Conservation (phyloP, 1,140 invertebrate genomes). For the Streblospio benedicti region DNA sequence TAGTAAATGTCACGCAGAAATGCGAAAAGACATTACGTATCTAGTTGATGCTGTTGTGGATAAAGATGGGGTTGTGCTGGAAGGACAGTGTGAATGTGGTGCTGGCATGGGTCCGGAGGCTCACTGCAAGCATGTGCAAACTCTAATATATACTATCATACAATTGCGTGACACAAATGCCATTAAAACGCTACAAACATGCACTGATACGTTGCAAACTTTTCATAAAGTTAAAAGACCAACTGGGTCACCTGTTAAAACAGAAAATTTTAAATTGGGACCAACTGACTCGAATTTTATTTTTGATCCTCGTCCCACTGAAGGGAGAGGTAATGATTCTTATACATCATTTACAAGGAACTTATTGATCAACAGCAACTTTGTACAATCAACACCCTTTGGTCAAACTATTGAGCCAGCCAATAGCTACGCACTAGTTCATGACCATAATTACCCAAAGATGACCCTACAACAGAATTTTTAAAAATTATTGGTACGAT, state of each 20-base stretch:
- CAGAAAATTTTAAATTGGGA: conserved; percentile 4
- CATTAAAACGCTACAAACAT: conserved; percentile 18
- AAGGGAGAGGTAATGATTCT: no score
- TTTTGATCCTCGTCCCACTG: no score
- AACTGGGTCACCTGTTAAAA: conserved; percentile 18
- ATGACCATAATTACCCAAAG: conserved; percentile 12
- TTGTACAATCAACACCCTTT: no score
- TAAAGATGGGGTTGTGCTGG: conserved; percentile 12
- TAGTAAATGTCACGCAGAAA: conserved; percentile 15
- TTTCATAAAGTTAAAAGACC: conserved; percentile 19
- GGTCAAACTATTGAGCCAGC: no score
- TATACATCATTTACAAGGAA: no score
- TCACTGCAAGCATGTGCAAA: conserved; percentile 25
- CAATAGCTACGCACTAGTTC: conserved; percentile 17
- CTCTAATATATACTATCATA: conserved; percentile 15
- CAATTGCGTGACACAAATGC: conserved; percentile 1
- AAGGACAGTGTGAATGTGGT: conserved; percentile 26
- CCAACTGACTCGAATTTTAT: no score
- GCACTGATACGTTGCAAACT: conserved; percentile 21
- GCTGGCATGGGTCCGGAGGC: conserved; percentile 23
- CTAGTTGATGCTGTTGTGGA: conserved; percentile 18
- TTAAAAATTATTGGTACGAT: conserved; percentile 4
- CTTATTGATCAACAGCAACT: no score
- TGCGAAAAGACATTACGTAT: conserved; percentile 20
- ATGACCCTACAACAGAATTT: conserved; percentile 1